Evolutionary conservation across 2,113 vertebrate genomes (phyloP).

Genomic region (Stegastes partitus): DNA sequence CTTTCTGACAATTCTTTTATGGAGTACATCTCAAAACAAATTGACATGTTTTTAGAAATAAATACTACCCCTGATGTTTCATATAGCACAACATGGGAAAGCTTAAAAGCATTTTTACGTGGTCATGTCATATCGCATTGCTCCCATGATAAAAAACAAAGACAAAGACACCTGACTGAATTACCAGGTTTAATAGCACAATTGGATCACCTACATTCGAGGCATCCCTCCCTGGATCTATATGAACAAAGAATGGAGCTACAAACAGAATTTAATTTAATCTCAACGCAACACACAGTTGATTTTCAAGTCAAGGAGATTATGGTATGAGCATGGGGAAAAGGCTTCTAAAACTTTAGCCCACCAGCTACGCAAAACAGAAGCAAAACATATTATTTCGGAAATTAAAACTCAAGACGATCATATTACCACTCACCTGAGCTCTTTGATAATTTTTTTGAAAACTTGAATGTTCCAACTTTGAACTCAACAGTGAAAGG

Average conservation of each 20-base stretch:
- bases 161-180: neutral
- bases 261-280: neutral
- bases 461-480: no score
- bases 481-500: no score
- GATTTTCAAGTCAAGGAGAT: neutral
- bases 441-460: no score
- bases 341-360: conserved; percentile 4
- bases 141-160: neutral
- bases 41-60: no score
- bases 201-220: neutral
- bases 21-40: no score
- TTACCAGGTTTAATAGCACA: neutral
- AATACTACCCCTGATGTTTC: neutral
- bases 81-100: neutral
- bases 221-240: neutral
- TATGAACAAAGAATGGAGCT: neutral
- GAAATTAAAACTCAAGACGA: neutral
- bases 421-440: neutral
- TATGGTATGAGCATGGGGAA: conserved; percentile 4
- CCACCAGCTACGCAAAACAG: neutral
- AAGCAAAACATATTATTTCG: neutral
- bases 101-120: neutral
- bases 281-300: neutral
- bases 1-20: no score
- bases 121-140: neutral